phyloP scores from a whole-genome alignment of 2,797 vertebrate genomes.

The Gymnothorax javanicus region DNA sequence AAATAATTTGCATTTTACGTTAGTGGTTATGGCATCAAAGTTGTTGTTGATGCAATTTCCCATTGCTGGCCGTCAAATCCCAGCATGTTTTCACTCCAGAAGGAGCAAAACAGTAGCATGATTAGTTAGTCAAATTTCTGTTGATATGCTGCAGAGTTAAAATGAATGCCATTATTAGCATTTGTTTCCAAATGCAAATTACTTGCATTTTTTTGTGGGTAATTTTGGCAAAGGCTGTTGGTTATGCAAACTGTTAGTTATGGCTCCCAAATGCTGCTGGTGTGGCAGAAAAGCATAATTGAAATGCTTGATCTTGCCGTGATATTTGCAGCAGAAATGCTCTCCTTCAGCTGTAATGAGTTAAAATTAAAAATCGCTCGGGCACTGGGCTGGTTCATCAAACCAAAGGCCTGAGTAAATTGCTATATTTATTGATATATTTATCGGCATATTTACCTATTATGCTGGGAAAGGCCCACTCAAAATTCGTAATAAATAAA shows the following conservation, averaged over 20 bases:
- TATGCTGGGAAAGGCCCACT: neutral
- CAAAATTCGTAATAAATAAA: neutral
- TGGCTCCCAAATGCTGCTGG: neutral
- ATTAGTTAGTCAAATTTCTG: no score
- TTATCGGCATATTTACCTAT: neutral
- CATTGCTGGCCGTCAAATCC: neutral
- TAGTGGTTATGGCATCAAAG: neutral
- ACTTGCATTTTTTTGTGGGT: neutral
- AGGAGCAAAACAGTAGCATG: no score
- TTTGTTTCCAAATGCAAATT: no score
- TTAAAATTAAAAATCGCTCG: neutral
- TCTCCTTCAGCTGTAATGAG: neutral
- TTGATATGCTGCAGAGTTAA: no score
- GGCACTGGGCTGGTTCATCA: neutral
- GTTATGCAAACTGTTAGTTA: neutral
- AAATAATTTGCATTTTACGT: neutral
- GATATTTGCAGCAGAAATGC: neutral
- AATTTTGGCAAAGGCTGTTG: neutral
- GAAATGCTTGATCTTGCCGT: neutral
- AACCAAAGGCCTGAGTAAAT: neutral
- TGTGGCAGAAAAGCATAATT: neutral
- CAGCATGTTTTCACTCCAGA: no score
- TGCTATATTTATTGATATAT: no score
- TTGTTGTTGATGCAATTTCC: neutral
- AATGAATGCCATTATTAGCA: no score